These are phyloP conservation scores for Gisinianus flammeolus DNA, from an alignment of 2,888 invertebrate species.

Conservation along the genomic window DNA sequence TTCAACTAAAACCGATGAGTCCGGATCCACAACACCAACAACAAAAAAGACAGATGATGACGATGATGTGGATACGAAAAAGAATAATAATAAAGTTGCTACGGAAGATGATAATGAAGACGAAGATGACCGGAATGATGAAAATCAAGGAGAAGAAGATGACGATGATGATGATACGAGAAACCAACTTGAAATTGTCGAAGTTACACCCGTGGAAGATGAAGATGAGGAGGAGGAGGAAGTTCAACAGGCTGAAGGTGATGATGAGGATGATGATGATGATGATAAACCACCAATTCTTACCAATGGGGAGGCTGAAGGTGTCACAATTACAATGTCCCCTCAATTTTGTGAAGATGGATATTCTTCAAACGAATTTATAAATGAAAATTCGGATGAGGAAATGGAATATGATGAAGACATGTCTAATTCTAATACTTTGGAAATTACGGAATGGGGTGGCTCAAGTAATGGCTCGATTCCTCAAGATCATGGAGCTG, in stretches of 20 bases:
- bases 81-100: not conserved
- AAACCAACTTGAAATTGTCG: not conserved
- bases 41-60: too few species aligned
- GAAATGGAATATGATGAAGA: constrained; percentile 5
- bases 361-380: not conserved
- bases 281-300: too few species aligned
- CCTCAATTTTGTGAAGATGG: constrained; percentile 2
- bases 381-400: not conserved
- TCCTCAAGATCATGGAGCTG: not conserved
- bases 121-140: too few species aligned
- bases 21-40: not conserved
- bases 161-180: not conserved
- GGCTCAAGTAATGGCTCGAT: not conserved
- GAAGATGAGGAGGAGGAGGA: constrained; percentile 24
- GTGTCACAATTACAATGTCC: not conserved
- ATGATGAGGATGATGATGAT: constrained; percentile 11
- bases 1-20: too few species aligned
- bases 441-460: constrained; percentile 3
- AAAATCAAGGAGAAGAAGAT: too few species aligned
- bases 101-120: not conserved
- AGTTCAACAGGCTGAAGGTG: constrained; percentile 27
- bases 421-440: not conserved
- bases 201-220: not conserved
- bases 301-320: not conserved
- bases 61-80: not conserved